Conservation (phyloP, 2,888 invertebrate species). For the Taphrorychus bicolor region DNA sequence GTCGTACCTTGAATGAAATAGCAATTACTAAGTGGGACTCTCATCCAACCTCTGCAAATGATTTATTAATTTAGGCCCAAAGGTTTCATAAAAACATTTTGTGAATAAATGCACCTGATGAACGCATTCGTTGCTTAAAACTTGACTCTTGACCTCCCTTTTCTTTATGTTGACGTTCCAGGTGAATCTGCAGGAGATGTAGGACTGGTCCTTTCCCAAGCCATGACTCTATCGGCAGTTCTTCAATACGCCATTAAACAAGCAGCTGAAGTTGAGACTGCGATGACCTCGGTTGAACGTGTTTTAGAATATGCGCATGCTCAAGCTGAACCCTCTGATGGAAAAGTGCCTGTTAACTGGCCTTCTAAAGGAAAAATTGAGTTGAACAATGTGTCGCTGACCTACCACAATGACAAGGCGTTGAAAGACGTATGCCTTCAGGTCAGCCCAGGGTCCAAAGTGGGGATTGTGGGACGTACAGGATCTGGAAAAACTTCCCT, state of each 20-base stretch:
- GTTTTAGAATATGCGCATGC: conserved; percentile 80
- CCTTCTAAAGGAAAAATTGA: conserved; percentile 72
- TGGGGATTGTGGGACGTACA: conserved; percentile 81
- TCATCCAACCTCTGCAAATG: too few species aligned
- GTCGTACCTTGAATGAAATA: too few species aligned
- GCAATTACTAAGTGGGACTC: too few species aligned
- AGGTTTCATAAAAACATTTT: too few species aligned
- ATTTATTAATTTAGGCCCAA: too few species aligned
- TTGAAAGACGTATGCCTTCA: conserved; percentile 57
- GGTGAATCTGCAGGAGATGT: conserved; percentile 53
- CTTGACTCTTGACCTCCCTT: too few species aligned
- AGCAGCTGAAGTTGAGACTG: conserved; percentile 65
- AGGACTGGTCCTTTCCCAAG: conserved; percentile 57
- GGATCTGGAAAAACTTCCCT: conserved; percentile 83
- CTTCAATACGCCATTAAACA: conserved; percentile 84
- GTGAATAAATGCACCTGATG: too few species aligned
- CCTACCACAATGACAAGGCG: conserved; percentile 76
- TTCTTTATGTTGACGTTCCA: too few species aligned
- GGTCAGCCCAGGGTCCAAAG: conserved; percentile 72
- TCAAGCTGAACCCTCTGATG: conserved; percentile 62
- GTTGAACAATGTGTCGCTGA: conserved; percentile 72
- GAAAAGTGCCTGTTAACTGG: conserved; percentile 63
- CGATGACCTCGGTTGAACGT: conserved; percentile 91
- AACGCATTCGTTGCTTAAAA: too few species aligned
- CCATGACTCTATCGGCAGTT: conserved; percentile 60